Conservation (phyloP, 2,113 vertebrate genomes). For the Lycocorax pyrrhopterus region DNA sequence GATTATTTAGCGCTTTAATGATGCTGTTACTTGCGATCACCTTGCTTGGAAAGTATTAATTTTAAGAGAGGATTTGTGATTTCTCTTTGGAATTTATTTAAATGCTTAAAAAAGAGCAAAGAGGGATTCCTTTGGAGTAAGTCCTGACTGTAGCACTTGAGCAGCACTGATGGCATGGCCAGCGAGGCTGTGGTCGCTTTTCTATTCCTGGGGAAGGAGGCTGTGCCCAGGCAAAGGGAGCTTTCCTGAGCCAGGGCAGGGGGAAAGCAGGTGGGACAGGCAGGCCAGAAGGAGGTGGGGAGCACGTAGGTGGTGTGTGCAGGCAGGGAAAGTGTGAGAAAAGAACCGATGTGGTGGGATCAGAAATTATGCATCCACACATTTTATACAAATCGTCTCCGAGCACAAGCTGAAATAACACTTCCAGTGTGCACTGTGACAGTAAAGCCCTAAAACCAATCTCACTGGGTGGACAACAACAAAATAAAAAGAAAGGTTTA, state of each 20-base stretch:
- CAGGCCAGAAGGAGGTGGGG: constrained; percentile 20
- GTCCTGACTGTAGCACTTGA: not conserved
- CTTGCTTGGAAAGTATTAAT: not conserved
- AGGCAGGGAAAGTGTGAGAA: not conserved
- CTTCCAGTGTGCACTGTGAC: not conserved
- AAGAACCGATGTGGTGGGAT: not conserved
- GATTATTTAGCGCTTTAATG: not conserved
- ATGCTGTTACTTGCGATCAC: not conserved
- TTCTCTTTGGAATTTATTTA: not conserved
- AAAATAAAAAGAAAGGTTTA: not conserved
- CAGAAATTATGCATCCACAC: not conserved
- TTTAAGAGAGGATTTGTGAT: not conserved
- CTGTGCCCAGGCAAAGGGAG: not conserved
- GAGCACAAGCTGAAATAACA: not conserved
- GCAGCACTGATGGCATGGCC: not conserved
- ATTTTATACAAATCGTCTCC: not conserved
- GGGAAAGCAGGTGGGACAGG: not conserved
- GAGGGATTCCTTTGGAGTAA: not conserved
- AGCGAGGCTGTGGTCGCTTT: not conserved
- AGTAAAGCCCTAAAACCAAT: not conserved
- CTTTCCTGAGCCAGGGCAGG: not conserved
- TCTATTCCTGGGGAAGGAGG: not conserved
- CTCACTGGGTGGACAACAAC: not conserved
- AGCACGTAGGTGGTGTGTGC: not conserved
- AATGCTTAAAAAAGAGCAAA: not conserved